A percentile compares a stretch with the other conserved stretches of the same genome.
phyloP scores from a whole-genome alignment of 2,113 vertebrate genomes.

The Hypanus sabinus region DNA sequence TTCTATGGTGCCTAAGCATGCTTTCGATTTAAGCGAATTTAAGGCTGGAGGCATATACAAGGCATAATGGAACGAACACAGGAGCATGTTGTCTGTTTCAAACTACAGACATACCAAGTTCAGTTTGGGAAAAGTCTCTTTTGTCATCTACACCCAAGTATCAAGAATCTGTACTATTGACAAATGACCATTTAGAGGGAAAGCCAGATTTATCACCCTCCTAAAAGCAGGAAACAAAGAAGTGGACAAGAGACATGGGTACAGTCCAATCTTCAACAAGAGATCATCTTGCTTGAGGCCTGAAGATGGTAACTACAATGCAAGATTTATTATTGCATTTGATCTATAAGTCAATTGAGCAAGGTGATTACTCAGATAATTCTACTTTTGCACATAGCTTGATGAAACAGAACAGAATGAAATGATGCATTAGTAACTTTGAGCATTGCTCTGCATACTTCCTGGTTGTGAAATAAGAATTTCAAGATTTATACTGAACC shows the following conservation, averaged over 20 bases:
- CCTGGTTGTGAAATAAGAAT: background rate
- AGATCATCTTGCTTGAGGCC: background rate
- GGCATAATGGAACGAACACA: background rate
- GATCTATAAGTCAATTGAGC: background rate
- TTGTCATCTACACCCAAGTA: too few relatives aligned
- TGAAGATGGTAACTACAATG: background rate
- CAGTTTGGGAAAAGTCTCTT: background rate
- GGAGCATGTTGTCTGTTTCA: background rate
- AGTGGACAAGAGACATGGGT: background rate
- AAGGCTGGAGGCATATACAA: background rate
- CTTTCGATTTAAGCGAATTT: background rate
- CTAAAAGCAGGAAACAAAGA: background rate
- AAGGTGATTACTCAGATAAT: background rate
- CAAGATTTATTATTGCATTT: background rate
- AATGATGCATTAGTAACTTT: background rate
- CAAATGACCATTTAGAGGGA: background rate
- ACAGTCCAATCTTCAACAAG: too few relatives aligned
- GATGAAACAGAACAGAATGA: background rate
- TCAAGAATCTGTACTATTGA: background rate
- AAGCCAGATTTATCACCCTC: background rate
- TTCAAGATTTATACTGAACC: background rate
- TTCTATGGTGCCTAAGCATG: background rate
- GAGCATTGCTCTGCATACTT: background rate
- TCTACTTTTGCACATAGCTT: background rate
- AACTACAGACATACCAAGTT: background rate